Conservation (phyloP, 1,140 invertebrate species). For the Zaprionus ornatus region DNA sequence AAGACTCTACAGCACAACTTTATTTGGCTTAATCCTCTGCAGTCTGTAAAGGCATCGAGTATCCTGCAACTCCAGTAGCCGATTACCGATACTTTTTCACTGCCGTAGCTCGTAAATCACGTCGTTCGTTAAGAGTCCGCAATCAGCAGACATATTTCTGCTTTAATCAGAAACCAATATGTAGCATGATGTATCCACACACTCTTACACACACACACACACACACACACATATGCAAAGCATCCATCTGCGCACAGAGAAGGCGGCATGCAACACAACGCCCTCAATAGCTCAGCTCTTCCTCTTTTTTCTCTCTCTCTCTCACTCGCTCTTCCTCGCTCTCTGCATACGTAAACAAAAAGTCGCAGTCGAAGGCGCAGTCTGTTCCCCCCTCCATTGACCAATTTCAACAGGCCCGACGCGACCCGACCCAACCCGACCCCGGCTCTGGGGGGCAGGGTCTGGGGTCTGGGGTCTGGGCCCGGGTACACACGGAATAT, state of each 20-base stretch:
- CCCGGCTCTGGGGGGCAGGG: neutral
- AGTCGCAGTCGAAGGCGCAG: constrained; percentile 30
- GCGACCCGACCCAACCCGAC: neutral
- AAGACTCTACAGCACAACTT: neutral
- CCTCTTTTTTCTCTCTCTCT: constrained; percentile 1
- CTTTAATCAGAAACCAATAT: constrained; percentile 42
- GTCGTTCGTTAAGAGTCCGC: constrained; percentile 23
- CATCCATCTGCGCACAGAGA: constrained; percentile 10
- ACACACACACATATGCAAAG: constrained; percentile 5
- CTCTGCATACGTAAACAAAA: constrained; percentile 40
- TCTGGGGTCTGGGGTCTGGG: neutral
- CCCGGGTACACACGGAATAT: constrained; percentile 2
- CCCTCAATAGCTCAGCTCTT: constrained; percentile 1
- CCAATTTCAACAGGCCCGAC: constrained; percentile 37
- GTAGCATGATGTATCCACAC: constrained; percentile 10
- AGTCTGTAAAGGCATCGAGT: neutral
- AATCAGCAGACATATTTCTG: constrained; percentile 28
- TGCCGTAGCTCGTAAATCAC: constrained; percentile 27
- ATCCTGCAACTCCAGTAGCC: neutral
- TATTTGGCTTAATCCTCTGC: neutral
- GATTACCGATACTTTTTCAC: constrained; percentile 7
- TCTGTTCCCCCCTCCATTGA: constrained; percentile 12
- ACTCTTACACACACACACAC: neutral
- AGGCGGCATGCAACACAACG: constrained; percentile 11
- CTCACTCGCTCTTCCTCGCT: neutral